Conservation (phyloP, 2,888 invertebrate species). For the Spodoptera picta region DNA sequence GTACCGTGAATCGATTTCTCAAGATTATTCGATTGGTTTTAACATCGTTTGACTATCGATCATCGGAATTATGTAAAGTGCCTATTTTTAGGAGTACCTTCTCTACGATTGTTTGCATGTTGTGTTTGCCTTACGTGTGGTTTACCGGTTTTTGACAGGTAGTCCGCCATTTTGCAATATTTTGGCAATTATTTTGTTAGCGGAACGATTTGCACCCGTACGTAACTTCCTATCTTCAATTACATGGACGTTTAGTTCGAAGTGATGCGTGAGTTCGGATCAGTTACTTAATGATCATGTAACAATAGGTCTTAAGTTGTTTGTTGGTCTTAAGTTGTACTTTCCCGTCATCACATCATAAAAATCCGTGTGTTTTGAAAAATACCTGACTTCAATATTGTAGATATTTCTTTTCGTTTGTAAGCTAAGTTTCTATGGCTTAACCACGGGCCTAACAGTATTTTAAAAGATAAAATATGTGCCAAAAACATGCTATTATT, state of each 20-base stretch:
- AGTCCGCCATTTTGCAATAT: slow-evolving; percentile 4
- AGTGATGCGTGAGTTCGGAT: too few species aligned
- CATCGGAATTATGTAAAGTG: slow-evolving; percentile 37
- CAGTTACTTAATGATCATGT: too few species aligned
- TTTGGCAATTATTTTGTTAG: slow-evolving; percentile 18
- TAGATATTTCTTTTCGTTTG: too few species aligned
- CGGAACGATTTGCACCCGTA: slow-evolving; percentile 5
- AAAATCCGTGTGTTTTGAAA: too few species aligned
- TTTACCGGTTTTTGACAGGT: slow-evolving; percentile 6
- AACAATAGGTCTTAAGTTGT: too few species aligned
- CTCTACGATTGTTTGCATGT: background rate
- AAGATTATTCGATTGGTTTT: slow-evolving; percentile 24
- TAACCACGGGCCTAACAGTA: too few species aligned
- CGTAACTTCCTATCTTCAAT: slow-evolving; percentile 13
- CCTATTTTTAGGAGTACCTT: slow-evolving; percentile 9
- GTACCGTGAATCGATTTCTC: slow-evolving; percentile 36
- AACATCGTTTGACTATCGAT: slow-evolving; percentile 25
- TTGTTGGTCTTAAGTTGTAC: too few species aligned
- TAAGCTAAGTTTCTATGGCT: too few species aligned
- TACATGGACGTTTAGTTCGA: background rate
- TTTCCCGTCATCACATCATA: too few species aligned
- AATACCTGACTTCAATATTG: too few species aligned
- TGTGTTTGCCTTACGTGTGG: background rate
- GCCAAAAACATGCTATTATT: too few species aligned
- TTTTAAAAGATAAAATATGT: too few species aligned